Evolutionary conservation across 2,888 invertebrate genomes (phyloP), one percentile per base, ranked within the genome.

Genomic region (Theretra japonica): DNA sequence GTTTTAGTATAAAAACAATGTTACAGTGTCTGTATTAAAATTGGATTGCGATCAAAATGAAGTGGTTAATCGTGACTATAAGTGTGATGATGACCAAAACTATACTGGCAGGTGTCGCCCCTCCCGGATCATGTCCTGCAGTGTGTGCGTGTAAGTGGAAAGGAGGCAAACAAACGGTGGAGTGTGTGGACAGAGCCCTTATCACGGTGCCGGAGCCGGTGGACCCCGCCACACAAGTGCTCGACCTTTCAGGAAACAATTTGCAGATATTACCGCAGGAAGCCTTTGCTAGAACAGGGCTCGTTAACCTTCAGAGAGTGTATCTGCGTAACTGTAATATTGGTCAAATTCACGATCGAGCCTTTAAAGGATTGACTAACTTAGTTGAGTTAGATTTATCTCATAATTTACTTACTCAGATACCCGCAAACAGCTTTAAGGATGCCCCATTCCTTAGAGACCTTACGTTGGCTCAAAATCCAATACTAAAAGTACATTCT

Each of bases 61-160:
- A 85, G 93, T 94, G 93, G 92, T 86, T 90, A 84, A 84, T 90
- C 84, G 90, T 94, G 88, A 87, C 89, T 82, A 89, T 93, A 86
- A 90, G 88, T 88, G 90, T 94, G 86, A 86, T 92, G 87, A 84
- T 92, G 88, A 89, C 88, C 85, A 86, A 89, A 88, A 90, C 90
- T 77, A 87, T 90, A 85, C 82, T 88, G 75, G 90, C 89, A 77
- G 92, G 89, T 75, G 86, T 93, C 75, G 95, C 95, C 73, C 94
- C 95, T 78, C 94, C 95, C 75, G 95, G 95, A 78, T 95, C 95
- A 78, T 97, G 97, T 83, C 97, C 97, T 73, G 95, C 95, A 60
- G 96, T 96, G 80, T 98, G 98, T 92, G 96, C 96, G 83, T 98
- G 98, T 94, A 98, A 98, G 92, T 98, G 98, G 98, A 98, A 98